These are phyloP conservation scores for Leptoteleia sp. DNA, from an alignment of 1,140 invertebrate genomes.

Conservation along the genomic window DNA sequence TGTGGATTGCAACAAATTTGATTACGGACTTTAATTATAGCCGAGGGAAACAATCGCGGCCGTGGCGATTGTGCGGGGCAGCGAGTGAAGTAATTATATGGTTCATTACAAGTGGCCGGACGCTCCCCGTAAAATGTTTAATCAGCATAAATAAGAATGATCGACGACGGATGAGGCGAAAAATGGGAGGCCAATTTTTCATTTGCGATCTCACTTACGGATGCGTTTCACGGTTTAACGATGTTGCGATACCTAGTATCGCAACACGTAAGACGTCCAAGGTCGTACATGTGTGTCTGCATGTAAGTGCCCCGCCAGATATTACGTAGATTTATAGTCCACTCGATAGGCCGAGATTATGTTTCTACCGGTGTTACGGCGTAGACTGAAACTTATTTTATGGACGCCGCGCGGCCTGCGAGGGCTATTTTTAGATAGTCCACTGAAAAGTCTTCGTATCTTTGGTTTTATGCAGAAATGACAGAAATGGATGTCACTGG, in stretches of 20 bases:
- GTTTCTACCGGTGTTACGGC: slow-evolving; percentile 66
- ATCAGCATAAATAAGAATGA: slow-evolving; percentile 51
- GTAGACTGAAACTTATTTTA: slow-evolving; percentile 51
- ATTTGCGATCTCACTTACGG: slow-evolving; percentile 20
- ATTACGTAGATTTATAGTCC: slow-evolving; percentile 67
- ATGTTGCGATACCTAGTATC: slow-evolving; percentile 63
- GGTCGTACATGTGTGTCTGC: slow-evolving; percentile 49
- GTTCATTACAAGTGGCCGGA: slow-evolving; percentile 15
- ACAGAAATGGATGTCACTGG: slow-evolving; percentile 32
- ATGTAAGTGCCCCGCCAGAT: slow-evolving; percentile 56
- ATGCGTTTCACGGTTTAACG: slow-evolving; percentile 58
- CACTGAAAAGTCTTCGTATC: slow-evolving; percentile 34
- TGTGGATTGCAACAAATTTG: slow-evolving; percentile 8
- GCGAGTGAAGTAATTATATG: slow-evolving; percentile 26
- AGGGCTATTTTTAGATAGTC: slow-evolving; percentile 30
- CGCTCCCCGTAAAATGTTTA: slow-evolving; percentile 33
- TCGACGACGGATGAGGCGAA: slow-evolving; percentile 13
- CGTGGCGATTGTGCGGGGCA: slow-evolving; percentile 5
- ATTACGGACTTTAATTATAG: slow-evolving; percentile 30
- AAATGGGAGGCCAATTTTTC: slow-evolving; percentile 50
- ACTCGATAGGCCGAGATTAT: slow-evolving; percentile 62
- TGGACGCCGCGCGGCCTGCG: background rate
- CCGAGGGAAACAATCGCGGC: slow-evolving; percentile 21
- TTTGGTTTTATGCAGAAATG: slow-evolving; percentile 31
- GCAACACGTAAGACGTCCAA: slow-evolving; percentile 46